These are phyloP conservation scores for Plutella xylostella DNA, from an alignment of 2,888 invertebrate genomes.

Conservation along the genomic window DNA sequence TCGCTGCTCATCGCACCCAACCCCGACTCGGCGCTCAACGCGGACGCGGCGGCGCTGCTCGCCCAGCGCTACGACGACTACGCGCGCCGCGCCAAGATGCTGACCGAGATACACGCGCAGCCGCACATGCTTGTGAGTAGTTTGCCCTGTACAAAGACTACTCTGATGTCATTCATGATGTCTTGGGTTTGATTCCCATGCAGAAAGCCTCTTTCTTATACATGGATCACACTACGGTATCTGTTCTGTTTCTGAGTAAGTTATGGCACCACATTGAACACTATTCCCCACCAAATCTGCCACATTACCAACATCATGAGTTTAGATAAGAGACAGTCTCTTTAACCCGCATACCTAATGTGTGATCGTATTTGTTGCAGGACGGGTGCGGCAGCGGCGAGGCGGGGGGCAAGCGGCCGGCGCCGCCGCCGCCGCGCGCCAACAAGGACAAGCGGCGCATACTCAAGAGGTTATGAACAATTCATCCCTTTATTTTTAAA, in stretches of 20 bases:
- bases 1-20: slow-evolving; percentile 97
- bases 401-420: slow-evolving; percentile 73
- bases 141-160: not conserved
- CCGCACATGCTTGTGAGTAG: slow-evolving; percentile 44
- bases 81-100: slow-evolving; percentile 67
- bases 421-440: slow-evolving; percentile 33
- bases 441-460: slow-evolving; percentile 63
- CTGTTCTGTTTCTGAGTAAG: not conserved
- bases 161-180: not conserved
- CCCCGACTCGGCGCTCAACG: slow-evolving; percentile 96
- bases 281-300: not conserved
- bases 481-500: not conserved
- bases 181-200: not conserved
- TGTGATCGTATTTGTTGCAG: not conserved
- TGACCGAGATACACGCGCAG: slow-evolving; percentile 55
- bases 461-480: not conserved
- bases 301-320: not conserved
- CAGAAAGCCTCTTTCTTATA: not conserved
- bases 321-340: not conserved
- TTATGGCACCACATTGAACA: not conserved
- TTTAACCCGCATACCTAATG: not conserved
- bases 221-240: not conserved
- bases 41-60: slow-evolving; percentile 94
- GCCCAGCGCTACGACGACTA: slow-evolving; percentile 95
- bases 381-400: slow-evolving; percentile 33